A percentile compares a stretch with the other conserved stretches of the same genome.
Evolutionary conservation across 2,888 invertebrate species (phyloP).

Genomic region (Nemapogon koenigi): DNA sequence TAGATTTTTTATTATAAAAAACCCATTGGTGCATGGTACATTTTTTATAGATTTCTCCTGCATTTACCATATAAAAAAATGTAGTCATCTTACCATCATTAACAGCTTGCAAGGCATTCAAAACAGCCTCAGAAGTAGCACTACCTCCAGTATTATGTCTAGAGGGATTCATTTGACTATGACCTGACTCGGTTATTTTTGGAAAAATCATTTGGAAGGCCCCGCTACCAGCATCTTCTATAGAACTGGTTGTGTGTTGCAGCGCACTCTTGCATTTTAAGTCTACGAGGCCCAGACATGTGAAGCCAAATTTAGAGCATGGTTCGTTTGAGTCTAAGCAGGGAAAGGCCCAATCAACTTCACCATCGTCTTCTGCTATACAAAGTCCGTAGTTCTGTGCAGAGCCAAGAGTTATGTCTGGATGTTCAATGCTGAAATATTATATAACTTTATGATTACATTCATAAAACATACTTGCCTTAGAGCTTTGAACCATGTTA

Average conservation of each 20-base stretch:
- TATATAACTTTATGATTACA: no score
- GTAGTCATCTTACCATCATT: conserved; percentile 43
- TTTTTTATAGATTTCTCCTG: no score
- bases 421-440: conserved; percentile 67
- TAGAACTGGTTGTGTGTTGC: conserved; percentile 32
- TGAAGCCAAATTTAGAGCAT: conserved; percentile 92
- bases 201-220: conserved; percentile 37
- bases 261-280: conserved; percentile 52
- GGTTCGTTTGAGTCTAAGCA: conserved; percentile 87
- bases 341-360: conserved; percentile 93
- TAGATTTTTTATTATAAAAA: no score
- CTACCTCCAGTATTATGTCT: conserved; percentile 29
- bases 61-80: no score
- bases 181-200: conserved; percentile 36
- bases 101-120: conserved; percentile 47
- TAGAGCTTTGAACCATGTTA: no score
- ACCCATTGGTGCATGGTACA: no score
- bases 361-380: conserved; percentile 96
- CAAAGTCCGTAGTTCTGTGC: conserved; percentile 83
- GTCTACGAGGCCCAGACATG: conserved; percentile 86
- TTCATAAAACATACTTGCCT: no score
- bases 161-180: conserved; percentile 34
- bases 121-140: conserved; percentile 50
- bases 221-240: conserved; percentile 39
- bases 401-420: conserved; percentile 67